Base-by-base conservation (phyloP, 2,797 vertebrate species). In the Lemur catta region DNA sequence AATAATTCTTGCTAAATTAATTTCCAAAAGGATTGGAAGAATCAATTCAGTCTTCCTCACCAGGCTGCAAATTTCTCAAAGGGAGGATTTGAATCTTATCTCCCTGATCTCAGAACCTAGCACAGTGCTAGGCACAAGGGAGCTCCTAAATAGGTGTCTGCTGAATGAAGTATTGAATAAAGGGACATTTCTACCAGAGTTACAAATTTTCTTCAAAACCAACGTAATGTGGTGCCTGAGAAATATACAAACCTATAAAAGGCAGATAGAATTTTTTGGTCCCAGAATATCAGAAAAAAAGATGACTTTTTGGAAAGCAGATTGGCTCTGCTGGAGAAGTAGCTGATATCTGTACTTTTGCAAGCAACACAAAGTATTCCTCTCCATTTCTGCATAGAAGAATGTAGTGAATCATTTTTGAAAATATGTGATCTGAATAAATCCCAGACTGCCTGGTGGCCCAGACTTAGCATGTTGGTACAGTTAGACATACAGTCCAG, bases 161-260 rank as follows among this genome's bases (percentile, higher is more conserved):
- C 59, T n/a, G 35, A 94, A 89, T 89, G 82, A 76, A 57, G 91
- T 93, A 24, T 8, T 69, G 71, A 69, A 79, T 91, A 91, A 91
- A 84, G 93, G 69, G 13, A 55, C 55, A 46, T 35, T 84, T 48
- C 46, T 41, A 38, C 20, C 26, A 84, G 50, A 24, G 52, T 72
- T 95, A 50, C 91, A 80, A n/a, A 88, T 90, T 90, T 78, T 88
- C 79, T 95, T 94, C 71, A 78, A 88, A 94, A 79, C 1, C 48
- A 26, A 88, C 4, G 5, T 61, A 75, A 71, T 84, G 30, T 63
- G 57, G 28, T 93, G 24, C 76, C 67, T 67, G 17, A 50, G 67
- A 79, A 74, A 24, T 69, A 67, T 35, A 57, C 43, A 90, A 59
- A 90, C 52, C 72, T 72, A 63, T 26, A 91, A 95, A 94, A 84